phyloP scores from a whole-genome alignment of 2,113 vertebrate genomes.

The Aegotheles bennettii region DNA sequence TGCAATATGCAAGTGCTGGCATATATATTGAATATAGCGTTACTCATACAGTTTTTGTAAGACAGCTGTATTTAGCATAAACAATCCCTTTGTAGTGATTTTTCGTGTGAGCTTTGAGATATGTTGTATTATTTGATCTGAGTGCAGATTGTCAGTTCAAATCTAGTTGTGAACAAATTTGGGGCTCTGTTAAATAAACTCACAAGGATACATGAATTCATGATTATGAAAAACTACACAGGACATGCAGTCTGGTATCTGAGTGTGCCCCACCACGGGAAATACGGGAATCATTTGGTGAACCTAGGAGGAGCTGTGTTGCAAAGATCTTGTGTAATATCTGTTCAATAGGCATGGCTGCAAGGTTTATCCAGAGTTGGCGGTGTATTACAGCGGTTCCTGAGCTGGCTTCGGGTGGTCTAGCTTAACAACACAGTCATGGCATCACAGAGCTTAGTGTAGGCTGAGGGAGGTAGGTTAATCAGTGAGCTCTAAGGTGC shows the following conservation, averaged over 20 bases:
- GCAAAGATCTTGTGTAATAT: not conserved
- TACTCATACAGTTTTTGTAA: not conserved
- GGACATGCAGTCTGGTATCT: not conserved
- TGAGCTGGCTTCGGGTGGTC: not conserved
- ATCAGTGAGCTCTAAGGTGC: not conserved
- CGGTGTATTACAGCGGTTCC: not conserved
- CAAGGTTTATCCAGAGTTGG: not conserved
- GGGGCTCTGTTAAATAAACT: not conserved
- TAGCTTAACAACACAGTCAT: not conserved
- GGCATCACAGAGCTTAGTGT: not conserved
- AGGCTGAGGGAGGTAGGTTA: not conserved
- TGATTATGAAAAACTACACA: not conserved
- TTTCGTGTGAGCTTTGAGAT: not conserved
- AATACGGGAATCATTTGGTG: not conserved
- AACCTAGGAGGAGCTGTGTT: not conserved
- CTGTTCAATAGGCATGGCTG: not conserved
- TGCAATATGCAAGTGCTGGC: conserved; percentile 3
- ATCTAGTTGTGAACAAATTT: not conserved
- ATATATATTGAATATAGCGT: not conserved
- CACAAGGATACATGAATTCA: not conserved
- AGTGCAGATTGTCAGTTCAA: not conserved
- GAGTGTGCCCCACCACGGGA: not conserved
- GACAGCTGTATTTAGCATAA: not conserved
- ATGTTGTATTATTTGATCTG: not conserved
- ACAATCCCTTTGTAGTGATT: not conserved